A percentile compares a stretch with the other conserved stretches of the same genome.
Evolutionary conservation across 2,113 vertebrate species (phyloP).

Genomic region (Pterocles burchelli): DNA sequence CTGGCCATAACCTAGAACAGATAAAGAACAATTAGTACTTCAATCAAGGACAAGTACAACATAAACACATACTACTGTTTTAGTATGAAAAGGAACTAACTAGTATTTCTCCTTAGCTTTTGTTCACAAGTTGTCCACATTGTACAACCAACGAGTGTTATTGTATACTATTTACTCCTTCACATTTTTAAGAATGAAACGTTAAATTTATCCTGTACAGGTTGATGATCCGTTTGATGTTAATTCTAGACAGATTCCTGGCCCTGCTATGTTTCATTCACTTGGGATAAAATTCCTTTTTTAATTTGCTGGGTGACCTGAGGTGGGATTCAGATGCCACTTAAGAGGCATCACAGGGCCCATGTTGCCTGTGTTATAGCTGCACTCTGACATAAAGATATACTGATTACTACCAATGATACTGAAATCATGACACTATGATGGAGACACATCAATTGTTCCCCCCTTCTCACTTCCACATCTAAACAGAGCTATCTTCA

Average conservation of each 20-base stretch:
- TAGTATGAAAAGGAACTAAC: background rate
- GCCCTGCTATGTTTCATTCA: background rate
- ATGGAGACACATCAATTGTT: background rate
- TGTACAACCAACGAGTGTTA: background rate
- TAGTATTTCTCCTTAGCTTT: background rate
- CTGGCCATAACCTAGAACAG: constrained; percentile 89
- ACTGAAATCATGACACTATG: background rate
- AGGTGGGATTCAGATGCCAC: background rate
- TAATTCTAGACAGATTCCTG: background rate
- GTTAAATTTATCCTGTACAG: background rate
- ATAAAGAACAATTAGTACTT: background rate
- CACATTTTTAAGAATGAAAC: background rate
- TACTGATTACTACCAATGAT: background rate
- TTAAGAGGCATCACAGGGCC: background rate
- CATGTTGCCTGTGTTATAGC: background rate
- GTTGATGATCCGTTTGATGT: background rate
- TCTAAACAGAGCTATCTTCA: background rate
- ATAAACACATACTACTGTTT: background rate
- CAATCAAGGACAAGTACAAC: background rate
- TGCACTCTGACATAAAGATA: background rate
- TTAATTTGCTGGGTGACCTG: background rate
- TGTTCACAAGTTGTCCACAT: background rate
- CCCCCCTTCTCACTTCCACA: background rate
- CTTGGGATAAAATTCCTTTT: background rate
- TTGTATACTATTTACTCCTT: background rate